Base-by-base conservation (phyloP, 2,888 invertebrate genomes). In the Trachelus troglodyta region DNA sequence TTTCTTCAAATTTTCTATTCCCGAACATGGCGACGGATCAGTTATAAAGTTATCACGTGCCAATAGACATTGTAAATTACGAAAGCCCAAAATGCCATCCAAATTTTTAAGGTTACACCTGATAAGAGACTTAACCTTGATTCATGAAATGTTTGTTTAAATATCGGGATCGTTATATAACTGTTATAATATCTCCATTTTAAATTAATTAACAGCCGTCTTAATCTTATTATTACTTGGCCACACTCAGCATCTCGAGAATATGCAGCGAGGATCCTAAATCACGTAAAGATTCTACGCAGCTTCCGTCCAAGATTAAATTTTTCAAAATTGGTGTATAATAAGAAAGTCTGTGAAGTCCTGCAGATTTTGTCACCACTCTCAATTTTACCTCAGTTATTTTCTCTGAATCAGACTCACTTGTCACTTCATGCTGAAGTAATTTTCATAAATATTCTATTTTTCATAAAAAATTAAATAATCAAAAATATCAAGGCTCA, bases 331-430 rank as follows among this genome's bases (percentile, higher is more conserved):
- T 77, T 12, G 83, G 83, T 11, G 83, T 82, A 74, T 78, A 82
- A 74, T 82, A 78, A 6, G 81, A 80, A 33, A 83, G 79, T 79
- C 82, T 77, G 76, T 83, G 82, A 78, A 83, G 83, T 74, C 82
- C 83, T 33, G 83, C 83, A n/a, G 80, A 79, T 34, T 71, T 77
- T 40, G 83, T 79, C 33, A 80, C 74, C 15, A 83, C 83, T 77
- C 79, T 82, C 4, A 82, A 77, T 78, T 78, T 82, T 34, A 78
- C 81, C 71, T 76, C 75, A 3, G 74, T 75, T 75, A 82, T 34
- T 11, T 71, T 77, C 4, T 37, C 69, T 6, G 73, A 68, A n/a
- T 83, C 78, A 12, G 69, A 75, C 37, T 77, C 69, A 3, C 83
- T 81, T 12, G 82, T 82, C 23, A 82, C 82, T 56, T 81, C 73